Evolutionary conservation across 2,113 vertebrate species (phyloP).

Genomic region (Leiothrix lutea): DNA sequence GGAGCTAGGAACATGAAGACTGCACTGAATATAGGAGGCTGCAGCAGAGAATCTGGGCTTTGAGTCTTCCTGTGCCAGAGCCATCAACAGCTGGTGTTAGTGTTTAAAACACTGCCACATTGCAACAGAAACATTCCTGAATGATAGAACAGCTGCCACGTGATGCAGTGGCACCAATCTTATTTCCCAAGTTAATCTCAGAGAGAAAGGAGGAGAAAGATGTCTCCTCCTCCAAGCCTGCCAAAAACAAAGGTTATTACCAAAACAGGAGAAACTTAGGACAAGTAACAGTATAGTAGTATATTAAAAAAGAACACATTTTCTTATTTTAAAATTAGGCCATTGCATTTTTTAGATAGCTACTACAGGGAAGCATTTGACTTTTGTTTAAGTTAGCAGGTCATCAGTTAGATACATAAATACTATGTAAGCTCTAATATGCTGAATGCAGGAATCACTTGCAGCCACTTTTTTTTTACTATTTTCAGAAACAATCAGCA

Average conservation of each 20-base stretch:
- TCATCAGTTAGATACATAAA: not conserved
- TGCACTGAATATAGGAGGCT: not conserved
- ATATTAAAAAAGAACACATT: not conserved
- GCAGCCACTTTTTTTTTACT: not conserved
- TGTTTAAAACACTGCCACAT: not conserved
- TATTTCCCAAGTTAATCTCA: slow-evolving; percentile 3
- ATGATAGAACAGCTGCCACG: not conserved
- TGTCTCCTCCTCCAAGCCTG: not conserved
- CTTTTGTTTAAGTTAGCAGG: not conserved
- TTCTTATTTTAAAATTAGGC: slow-evolving; percentile 12
- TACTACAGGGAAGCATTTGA: not conserved
- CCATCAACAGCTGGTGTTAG: not conserved
- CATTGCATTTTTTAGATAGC: not conserved
- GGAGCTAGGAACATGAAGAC: not conserved
- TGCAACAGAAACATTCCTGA: not conserved
- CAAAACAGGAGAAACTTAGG: not conserved
- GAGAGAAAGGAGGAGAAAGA: not conserved
- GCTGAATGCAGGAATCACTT: not conserved
- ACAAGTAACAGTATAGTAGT: not conserved
- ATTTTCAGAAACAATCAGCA: not conserved
- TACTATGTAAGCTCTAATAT: not conserved
- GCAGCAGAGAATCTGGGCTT: not conserved
- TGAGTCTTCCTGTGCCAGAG: no score
- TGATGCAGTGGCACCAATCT: not conserved
- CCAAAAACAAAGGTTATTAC: slow-evolving; percentile 3